These are phyloP conservation scores for Puntigrus tetrazona DNA, from an alignment of 2,113 vertebrate genomes.

Conservation along the genomic window DNA sequence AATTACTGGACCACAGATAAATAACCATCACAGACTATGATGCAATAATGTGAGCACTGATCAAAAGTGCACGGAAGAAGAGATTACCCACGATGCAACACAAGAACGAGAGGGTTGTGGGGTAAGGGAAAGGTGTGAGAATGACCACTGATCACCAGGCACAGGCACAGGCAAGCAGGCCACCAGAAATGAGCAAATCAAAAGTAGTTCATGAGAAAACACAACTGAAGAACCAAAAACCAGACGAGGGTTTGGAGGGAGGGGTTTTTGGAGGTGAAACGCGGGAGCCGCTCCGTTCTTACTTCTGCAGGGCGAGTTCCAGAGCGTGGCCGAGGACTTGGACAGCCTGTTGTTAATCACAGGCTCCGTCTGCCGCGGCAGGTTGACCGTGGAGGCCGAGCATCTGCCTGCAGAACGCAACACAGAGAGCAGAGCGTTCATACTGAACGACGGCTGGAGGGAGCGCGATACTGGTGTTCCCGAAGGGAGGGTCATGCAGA, in stretches of 20 bases:
- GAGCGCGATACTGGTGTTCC: background rate
- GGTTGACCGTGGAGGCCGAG: conserved; percentile 97
- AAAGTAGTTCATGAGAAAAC: conserved; percentile 24
- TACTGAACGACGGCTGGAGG: background rate
- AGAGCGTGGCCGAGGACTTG: conserved; percentile 98
- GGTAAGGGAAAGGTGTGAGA: conserved; percentile 55
- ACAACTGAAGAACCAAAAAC: conserved; percentile 52
- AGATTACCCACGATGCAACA: conserved; percentile 72
- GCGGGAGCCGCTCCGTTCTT: conserved; percentile 78
- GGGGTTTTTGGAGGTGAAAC: conserved; percentile 60
- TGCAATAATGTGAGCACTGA: conserved; percentile 64
- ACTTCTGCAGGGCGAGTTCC: conserved; percentile 99
- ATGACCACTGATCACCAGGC: conserved; percentile 74
- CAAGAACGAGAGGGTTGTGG: conserved; percentile 51
- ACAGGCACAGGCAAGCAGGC: conserved; percentile 75
- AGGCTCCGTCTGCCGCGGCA: conserved; percentile 98
- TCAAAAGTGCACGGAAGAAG: conserved; percentile 66
- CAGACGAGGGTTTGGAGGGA: conserved; percentile 59
- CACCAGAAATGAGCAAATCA: conserved; percentile 66
- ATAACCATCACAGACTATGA: conserved; percentile 59
- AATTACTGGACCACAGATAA: conserved; percentile 37
- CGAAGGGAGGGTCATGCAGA: conserved; percentile 12
- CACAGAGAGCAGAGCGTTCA: conserved; percentile 68
- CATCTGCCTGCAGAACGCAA: conserved; percentile 93
- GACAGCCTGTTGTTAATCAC: conserved; percentile 99